A percentile compares a stretch with the other conserved stretches of the same genome.
These are phyloP conservation scores for Sapayoa aenigma DNA, from an alignment of 2,113 vertebrate species.

Conservation along the genomic window DNA sequence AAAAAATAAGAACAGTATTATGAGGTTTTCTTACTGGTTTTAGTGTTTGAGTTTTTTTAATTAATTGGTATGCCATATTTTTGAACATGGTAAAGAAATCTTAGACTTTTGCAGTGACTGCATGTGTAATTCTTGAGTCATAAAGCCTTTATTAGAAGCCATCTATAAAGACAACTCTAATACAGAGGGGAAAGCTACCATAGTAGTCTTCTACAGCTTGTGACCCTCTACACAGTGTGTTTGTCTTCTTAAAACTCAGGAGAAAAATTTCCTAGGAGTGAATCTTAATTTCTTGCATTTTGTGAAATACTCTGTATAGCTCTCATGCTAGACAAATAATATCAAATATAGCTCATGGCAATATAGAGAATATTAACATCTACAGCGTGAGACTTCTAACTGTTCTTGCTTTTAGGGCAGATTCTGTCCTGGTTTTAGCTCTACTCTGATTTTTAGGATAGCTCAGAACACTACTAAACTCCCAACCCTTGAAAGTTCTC, in stretches of 20 bases:
- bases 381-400: not conserved
- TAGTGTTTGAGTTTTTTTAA: not conserved
- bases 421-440: not conserved
- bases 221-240: not conserved
- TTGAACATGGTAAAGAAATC: not conserved
- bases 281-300: not conserved
- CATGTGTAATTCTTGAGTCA: not conserved
- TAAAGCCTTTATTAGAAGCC: not conserved
- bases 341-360: not conserved
- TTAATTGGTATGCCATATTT: not conserved
- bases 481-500: not conserved
- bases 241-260: not conserved
- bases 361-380: not conserved
- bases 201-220: not conserved
- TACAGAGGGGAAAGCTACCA: not conserved
- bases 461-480: not conserved
- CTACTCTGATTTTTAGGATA: not conserved
- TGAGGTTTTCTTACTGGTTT: not conserved
- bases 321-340: not conserved
- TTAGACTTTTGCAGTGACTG: not conserved
- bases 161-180: not conserved
- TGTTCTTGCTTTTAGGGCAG: not conserved
- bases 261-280: not conserved
- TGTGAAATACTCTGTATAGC: not conserved
- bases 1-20: not conserved